A percentile compares a stretch with the other conserved stretches of the same genome.
Evolutionary conservation across 2,113 vertebrate species (phyloP).

Genomic region (Triplophysa tibetana): DNA sequence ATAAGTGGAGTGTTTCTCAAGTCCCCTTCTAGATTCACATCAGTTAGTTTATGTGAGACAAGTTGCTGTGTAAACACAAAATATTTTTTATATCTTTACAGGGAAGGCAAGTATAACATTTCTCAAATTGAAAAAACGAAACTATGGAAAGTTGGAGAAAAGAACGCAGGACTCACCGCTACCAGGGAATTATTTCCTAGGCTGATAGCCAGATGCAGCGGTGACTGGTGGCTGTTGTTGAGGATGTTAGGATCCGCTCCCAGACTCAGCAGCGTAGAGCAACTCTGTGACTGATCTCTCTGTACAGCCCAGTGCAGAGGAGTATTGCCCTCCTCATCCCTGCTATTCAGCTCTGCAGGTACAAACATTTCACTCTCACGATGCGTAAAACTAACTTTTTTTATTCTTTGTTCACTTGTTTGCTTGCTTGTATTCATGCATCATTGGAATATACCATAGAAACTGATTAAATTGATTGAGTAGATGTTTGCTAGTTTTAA

Average conservation of each 20-base stretch:
- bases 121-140: not conserved
- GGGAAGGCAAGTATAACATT: not conserved
- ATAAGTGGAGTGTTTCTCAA: conserved; percentile 81
- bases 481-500: not conserved
- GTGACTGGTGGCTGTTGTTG: conserved; percentile 74
- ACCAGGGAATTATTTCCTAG: conserved; percentile 70
- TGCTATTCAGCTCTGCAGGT: conserved; percentile 72
- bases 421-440: not conserved
- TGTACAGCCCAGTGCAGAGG: conserved; percentile 80
- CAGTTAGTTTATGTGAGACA: conserved; percentile 68
- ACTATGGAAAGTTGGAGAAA: not conserved
- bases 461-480: no score
- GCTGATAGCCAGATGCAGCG: conserved; percentile 79
- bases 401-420: not conserved
- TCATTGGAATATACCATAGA: not conserved
- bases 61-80: conserved; percentile 69
- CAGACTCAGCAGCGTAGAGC: conserved; percentile 76
- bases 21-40: conserved; percentile 82
- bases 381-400: not conserved
- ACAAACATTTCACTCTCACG: not conserved
- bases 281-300: conserved; percentile 75
- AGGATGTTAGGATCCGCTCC: conserved; percentile 83
- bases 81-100: not conserved
- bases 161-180: conserved; percentile 67
- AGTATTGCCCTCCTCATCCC: conserved; percentile 78